Conservation (phyloP, 2,888 invertebrate genomes). For the Andrena bucephala region DNA sequence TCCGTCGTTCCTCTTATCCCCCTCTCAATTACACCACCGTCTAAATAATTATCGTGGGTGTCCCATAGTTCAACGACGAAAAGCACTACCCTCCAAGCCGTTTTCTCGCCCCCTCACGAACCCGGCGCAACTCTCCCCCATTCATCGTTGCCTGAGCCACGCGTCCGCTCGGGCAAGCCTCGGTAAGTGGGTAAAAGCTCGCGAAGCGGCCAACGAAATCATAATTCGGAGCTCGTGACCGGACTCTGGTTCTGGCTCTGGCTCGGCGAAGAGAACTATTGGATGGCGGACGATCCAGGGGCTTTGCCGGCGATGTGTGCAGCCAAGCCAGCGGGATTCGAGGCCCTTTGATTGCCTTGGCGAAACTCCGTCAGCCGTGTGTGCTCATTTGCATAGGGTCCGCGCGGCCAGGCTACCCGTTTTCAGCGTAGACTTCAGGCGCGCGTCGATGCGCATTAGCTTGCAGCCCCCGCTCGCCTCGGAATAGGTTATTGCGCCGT, state of each 20-base stretch:
- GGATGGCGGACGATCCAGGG: background rate
- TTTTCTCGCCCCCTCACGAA: slow-evolving; percentile 6
- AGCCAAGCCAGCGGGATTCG: slow-evolving; percentile 20
- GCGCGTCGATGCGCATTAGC: slow-evolving; percentile 65
- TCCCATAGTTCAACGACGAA: slow-evolving; percentile 24
- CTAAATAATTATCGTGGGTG: slow-evolving; percentile 37
- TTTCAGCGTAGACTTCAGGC: slow-evolving; percentile 59
- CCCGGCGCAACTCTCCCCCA: slow-evolving; percentile 1
- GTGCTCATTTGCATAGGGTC: slow-evolving; percentile 69
- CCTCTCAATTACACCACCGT: slow-evolving; percentile 6
- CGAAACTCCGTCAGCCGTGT: slow-evolving; percentile 45
- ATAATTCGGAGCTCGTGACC: slow-evolving; percentile 59
- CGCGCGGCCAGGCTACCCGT: slow-evolving; percentile 26
- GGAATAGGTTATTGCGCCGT: slow-evolving; percentile 71
- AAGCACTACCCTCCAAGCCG: slow-evolving; percentile 8
- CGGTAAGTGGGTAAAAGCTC: slow-evolving; percentile 47
- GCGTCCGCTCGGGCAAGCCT: background rate
- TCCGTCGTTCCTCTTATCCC: background rate
- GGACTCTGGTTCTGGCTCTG: slow-evolving; percentile 27
- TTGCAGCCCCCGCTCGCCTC: slow-evolving; percentile 30
- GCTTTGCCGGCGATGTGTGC: background rate
- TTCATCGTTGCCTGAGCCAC: background rate
- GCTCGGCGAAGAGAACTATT: slow-evolving; percentile 10
- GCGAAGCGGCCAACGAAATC: slow-evolving; percentile 47
- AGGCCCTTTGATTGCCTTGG: slow-evolving; percentile 54